phyloP scores from a whole-genome alignment of 1,140 invertebrate species.

The Ceratitis capitata region DNA sequence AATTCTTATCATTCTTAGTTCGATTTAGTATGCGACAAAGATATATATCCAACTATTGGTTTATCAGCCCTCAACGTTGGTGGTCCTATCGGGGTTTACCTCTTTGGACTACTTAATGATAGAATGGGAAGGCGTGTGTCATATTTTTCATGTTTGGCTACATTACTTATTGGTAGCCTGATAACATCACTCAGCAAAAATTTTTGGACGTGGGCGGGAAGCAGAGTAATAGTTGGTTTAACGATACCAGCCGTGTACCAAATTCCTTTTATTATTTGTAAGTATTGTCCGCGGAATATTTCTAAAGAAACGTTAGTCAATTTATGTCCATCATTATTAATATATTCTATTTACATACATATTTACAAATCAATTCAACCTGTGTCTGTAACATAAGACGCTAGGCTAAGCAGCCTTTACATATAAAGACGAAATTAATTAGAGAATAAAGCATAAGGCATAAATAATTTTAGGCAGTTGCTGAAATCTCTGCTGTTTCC shows the following conservation, averaged over 20 bases:
- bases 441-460: too few relatives aligned
- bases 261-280: slow-evolving; percentile 94
- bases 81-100: slow-evolving; percentile 85
- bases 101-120: slow-evolving; percentile 86
- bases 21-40: slow-evolving; percentile 83
- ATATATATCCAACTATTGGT: slow-evolving; percentile 86
- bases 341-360: background rate
- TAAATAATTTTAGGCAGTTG: too few relatives aligned
- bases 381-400: too few relatives aligned
- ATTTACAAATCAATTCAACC: too few relatives aligned
- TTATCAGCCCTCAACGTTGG: slow-evolving; percentile 84
- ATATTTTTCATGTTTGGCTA: slow-evolving; percentile 83
- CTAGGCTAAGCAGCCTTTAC: too few relatives aligned
- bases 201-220: slow-evolving; percentile 84
- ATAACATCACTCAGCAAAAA: slow-evolving; percentile 78
- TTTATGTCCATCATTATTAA: background rate
- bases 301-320: background rate
- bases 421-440: too few relatives aligned
- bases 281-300: slow-evolving; percentile 57
- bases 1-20: slow-evolving; percentile 70
- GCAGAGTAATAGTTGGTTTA: slow-evolving; percentile 81
- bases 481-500: too few relatives aligned
- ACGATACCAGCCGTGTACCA: slow-evolving; percentile 94
- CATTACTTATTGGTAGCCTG: slow-evolving; percentile 79
- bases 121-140: slow-evolving; percentile 82